Base-by-base conservation (phyloP, 2,888 invertebrate genomes). In the Trachelus iudaicus region DNA sequence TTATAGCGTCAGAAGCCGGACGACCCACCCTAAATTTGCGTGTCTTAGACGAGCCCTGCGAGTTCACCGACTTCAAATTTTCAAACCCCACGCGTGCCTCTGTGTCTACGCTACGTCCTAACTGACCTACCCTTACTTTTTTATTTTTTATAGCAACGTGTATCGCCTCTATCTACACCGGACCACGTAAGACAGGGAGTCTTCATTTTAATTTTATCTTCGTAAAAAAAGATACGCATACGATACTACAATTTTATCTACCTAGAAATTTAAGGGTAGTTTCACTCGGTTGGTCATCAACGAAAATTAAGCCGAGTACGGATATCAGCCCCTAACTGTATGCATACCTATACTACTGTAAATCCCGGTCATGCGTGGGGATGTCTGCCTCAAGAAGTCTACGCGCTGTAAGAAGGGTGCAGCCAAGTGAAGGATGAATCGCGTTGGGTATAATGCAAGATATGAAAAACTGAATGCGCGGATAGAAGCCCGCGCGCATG, bases 21-120 rank as follows among this genome's bases (percentile, higher is more conserved):
- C 85, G 88, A 86, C 87, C 88, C 87, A 89, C 89, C 89, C 89
- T 89, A 89, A 90, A 90, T 90, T 89, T 84, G 88, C 89, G 89
- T 90, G 90, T 90, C 90, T 90, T 88, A 86, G 85, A 87, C 85
- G n/a, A 34, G 15, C 23, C 23, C 23, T 40, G 40, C 40, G 40
- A 40, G 40, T 40, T 40, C 40, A 40, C 40, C 40, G 40, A 23
- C 40, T 40, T 15, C 40, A 40, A 40, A 23, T 40, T 40, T 23
- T 23, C 71, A 69, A 69, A 69, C 11, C 3, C 30, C 31, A 33
- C 71, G 71, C 30, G 71, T 69, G 11, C 30, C 30, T 30, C 0
- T 6, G 9, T 69, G 71, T 4, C 31, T 30, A 69, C 9, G 11
- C 15, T 69, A 69, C 15, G 30, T 30, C 6, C 71, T 15, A n/a